Percentiles rank a stretch among this genome's conserved stretches.
Conservation (phyloP, 1,140 invertebrate species). For the Mylabris phalerata region DNA sequence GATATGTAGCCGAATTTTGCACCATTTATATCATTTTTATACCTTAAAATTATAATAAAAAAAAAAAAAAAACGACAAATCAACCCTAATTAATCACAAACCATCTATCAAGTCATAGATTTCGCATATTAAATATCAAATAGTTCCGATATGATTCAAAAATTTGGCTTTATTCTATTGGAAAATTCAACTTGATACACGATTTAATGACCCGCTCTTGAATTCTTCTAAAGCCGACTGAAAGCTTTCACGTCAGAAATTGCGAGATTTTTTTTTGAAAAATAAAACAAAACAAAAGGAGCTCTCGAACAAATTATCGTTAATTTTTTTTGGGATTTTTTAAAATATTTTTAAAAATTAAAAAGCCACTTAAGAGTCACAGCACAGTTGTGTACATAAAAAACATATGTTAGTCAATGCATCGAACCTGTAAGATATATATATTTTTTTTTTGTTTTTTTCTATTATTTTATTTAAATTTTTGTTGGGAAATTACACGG, state of each 20-base stretch:
- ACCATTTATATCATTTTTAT: conserved; percentile 26
- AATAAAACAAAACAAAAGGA: no score
- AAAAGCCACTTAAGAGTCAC: conserved; percentile 46
- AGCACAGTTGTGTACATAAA: conserved; percentile 44
- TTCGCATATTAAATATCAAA: conserved; percentile 3
- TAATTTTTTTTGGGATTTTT: conserved; percentile 37
- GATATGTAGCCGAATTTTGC: conserved; percentile 29
- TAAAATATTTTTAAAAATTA: conserved; percentile 43
- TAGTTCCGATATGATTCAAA: conserved; percentile 25
- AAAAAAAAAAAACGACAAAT: no score
- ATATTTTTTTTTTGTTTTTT: no score
- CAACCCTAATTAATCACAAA: no score
- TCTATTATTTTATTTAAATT: no score
- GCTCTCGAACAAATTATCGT: not conserved
- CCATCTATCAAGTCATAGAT: conserved; percentile 5
- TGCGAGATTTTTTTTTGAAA: no score
- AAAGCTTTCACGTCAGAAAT: conserved; percentile 19
- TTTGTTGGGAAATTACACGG: no score
- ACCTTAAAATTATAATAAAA: no score
- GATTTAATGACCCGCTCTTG: not conserved
- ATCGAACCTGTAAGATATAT: conserved; percentile 18
- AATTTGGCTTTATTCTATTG: no score
- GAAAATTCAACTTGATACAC: conserved; percentile 14
- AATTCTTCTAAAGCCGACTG: conserved; percentile 22
- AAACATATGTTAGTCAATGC: conserved; percentile 31